Percentiles rank a stretch among this genome's conserved stretches.
phyloP scores from a whole-genome alignment of 2,113 vertebrate genomes.

The Diadophis punctatus region DNA sequence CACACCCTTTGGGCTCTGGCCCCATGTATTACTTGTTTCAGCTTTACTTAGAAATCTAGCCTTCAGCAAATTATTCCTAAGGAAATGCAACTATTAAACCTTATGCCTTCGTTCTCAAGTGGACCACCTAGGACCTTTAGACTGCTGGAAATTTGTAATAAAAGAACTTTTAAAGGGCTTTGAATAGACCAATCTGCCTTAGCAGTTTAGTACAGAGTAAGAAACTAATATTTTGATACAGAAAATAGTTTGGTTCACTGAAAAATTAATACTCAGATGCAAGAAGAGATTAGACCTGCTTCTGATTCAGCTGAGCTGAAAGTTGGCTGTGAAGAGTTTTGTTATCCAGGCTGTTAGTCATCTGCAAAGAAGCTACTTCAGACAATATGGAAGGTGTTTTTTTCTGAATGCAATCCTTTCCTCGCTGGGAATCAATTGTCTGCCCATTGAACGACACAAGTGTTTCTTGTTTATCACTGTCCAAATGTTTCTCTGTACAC shows the following conservation, averaged over 20 bases:
- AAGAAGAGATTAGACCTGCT: slow-evolving; percentile 73
- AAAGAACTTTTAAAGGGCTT: neutral
- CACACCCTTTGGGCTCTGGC: neutral
- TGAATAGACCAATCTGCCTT: neutral
- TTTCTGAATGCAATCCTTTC: slow-evolving; percentile 47
- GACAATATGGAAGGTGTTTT: slow-evolving; percentile 61
- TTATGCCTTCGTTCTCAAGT: neutral
- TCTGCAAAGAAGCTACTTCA: slow-evolving; percentile 41
- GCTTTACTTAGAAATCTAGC: neutral
- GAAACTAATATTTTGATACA: neutral
- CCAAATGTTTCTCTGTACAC: slow-evolving; percentile 15
- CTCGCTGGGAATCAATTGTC: slow-evolving; percentile 32
- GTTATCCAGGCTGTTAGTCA: slow-evolving; percentile 28
- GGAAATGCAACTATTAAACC: neutral
- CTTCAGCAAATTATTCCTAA: neutral
- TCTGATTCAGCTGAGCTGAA: slow-evolving; percentile 79
- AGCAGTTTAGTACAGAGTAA: neutral
- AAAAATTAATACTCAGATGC: neutral
- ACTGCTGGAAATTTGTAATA: neutral
- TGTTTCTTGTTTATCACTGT: slow-evolving; percentile 53
- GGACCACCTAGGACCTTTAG: neutral
- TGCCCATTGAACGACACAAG: slow-evolving; percentile 56
- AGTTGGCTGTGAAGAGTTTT: slow-evolving; percentile 67
- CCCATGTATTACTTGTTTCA: neutral
- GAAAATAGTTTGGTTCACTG: neutral